phyloP scores from a whole-genome alignment of 2,113 vertebrate species.

The Oncorhynchus clarkii region DNA sequence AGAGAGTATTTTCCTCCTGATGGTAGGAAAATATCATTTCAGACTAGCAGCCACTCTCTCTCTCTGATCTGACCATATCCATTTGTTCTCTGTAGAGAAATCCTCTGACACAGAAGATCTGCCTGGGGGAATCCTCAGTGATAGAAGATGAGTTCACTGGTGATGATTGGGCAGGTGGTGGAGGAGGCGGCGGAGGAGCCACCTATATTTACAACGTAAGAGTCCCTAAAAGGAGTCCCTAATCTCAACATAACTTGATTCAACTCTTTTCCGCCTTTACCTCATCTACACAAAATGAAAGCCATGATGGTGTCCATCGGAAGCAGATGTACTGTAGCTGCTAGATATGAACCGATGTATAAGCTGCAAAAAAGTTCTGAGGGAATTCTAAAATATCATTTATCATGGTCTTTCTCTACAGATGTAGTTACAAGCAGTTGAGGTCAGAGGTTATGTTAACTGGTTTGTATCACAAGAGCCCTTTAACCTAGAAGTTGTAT shows the following conservation, averaged over 20 bases:
- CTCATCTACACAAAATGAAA: neutral
- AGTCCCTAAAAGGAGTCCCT: neutral
- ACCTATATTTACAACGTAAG: constrained; percentile 85
- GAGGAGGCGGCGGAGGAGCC: constrained; percentile 87
- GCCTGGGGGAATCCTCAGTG: constrained; percentile 82
- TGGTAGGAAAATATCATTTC: too few species aligned
- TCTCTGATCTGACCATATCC: neutral
- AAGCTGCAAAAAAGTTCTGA: constrained; percentile 1
- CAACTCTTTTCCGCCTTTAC: too few species aligned
- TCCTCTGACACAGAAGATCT: constrained; percentile 78
- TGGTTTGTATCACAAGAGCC: neutral
- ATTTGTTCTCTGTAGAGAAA: constrained; percentile 67
- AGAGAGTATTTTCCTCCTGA: too few species aligned
- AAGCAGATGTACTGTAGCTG: neutral
- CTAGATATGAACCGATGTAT: neutral
- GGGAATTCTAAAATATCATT: constrained; percentile 8
- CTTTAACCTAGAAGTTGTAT: neutral
- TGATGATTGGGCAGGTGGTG: constrained; percentile 83
- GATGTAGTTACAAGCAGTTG: neutral
- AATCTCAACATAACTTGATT: too few species aligned
- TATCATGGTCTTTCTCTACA: neutral
- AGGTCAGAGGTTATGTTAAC: neutral
- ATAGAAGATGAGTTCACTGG: constrained; percentile 78
- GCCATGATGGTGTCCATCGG: neutral
- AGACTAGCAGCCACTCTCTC: neutral